Percentiles rank a stretch among this genome's conserved stretches.
Conservation (phyloP, 1,140 invertebrate genomes). For the Temnothorax nylanderi region DNA sequence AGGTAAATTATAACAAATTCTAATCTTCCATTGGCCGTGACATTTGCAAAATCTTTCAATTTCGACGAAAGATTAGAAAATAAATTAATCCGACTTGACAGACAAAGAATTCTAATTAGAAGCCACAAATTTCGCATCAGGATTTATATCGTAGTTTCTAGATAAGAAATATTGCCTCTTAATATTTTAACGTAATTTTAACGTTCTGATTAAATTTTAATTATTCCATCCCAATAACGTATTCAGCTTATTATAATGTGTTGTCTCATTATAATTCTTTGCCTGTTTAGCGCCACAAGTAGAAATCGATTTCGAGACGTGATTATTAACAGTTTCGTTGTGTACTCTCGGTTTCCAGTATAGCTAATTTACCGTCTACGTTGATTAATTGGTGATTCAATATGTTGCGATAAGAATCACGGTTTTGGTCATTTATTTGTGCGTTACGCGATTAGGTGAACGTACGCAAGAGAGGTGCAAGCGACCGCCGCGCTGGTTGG, state of each 20-base stretch:
- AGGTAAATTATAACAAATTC: constrained; percentile 72
- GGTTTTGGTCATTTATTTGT: not conserved
- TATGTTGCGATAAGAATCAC: not conserved
- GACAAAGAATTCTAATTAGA: not conserved
- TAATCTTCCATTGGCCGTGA: not conserved
- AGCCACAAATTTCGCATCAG: not conserved
- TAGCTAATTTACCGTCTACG: not conserved
- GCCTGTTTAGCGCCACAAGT: not conserved
- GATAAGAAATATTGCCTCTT: not conserved
- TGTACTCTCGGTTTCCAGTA: not conserved
- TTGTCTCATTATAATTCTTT: constrained; percentile 12
- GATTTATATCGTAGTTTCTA: not conserved
- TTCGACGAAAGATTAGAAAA: not conserved
- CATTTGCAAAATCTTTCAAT: not conserved
- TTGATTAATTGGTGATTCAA: constrained; percentile 12
- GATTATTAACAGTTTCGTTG: not conserved
- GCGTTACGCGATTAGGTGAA: not conserved
- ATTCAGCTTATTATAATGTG: not conserved
- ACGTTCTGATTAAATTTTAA: not conserved
- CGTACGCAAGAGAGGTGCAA: constrained; percentile 12
- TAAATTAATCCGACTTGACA: not conserved
- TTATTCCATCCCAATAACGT: not conserved
- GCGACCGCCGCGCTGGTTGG: not conserved
- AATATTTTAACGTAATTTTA: not conserved
- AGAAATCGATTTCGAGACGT: constrained; percentile 13